phyloP scores from a whole-genome alignment of 2,888 invertebrate species.

The Emmelina monodactyla region DNA sequence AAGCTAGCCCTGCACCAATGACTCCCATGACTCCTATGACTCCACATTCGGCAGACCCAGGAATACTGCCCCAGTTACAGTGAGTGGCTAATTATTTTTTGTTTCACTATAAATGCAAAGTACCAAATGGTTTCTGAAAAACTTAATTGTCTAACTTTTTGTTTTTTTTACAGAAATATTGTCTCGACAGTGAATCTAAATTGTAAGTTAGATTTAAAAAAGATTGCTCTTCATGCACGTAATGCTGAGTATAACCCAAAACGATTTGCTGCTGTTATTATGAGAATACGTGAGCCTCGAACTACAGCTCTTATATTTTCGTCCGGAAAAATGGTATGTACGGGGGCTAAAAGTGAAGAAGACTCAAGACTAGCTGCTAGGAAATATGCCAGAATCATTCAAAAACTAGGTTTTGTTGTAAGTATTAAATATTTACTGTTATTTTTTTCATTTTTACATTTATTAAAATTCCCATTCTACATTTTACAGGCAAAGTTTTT shows the following conservation, averaged over 20 bases:
- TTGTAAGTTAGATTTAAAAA: slow-evolving; percentile 94
- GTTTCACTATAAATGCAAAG: neutral
- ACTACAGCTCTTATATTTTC: slow-evolving; percentile 81
- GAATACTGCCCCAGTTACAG: slow-evolving; percentile 93
- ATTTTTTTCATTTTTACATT: neutral
- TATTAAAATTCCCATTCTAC: slow-evolving; percentile 11
- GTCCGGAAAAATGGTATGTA: slow-evolving; percentile 87
- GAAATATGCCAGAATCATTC: slow-evolving; percentile 86
- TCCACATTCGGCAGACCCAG: slow-evolving; percentile 91
- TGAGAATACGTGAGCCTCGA: slow-evolving; percentile 90
- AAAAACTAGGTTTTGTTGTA: slow-evolving; percentile 82
- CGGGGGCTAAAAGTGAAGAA: slow-evolving; percentile 83
- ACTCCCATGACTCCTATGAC: slow-evolving; percentile 92
- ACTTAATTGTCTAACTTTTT: neutral
- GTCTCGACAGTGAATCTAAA: slow-evolving; percentile 97
- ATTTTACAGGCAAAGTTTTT: slow-evolving; percentile 76
- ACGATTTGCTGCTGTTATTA: slow-evolving; percentile 98
- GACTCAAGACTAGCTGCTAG: slow-evolving; percentile 80
- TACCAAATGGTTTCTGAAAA: neutral
- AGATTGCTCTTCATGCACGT: slow-evolving; percentile 95
- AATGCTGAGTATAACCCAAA: slow-evolving; percentile 99
- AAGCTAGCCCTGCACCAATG: slow-evolving; percentile 80
- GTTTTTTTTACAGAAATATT: slow-evolving; percentile 80
- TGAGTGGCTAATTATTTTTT: slow-evolving; percentile 43
- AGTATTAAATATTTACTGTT: slow-evolving; percentile 22